Base-by-base conservation (phyloP, 92 coral and sea anemone genomes). In the Phenganax marumi region DNA sequence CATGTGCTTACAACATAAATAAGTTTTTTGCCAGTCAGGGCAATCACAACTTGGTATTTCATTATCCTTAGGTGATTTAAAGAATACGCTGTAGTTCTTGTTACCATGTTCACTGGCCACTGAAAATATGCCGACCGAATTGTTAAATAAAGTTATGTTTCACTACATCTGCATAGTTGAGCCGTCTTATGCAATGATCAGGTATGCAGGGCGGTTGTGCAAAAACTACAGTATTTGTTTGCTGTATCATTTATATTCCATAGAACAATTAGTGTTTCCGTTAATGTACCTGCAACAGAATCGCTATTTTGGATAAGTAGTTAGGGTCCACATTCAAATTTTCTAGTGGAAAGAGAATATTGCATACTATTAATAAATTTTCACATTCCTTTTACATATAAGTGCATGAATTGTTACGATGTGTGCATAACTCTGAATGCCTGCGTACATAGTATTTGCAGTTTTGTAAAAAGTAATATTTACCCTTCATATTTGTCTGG, bases 1-100 rank as follows among this genome's bases (percentile, higher is more conserved):
- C 39, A 89, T 70, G 75, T 84, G 91, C 83, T 88, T 78, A 62
- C 88, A 88, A 21, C 3, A 10, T 8, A 25, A 52, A 62, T 72
- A 17, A 52, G n/a, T 61, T 39, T 71, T 46, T 46, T 82, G 69
- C 90, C 90, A 87, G 51, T 65, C 50, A 70, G 12, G 11, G 39
- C 90, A 87, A 54, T 73, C 77, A 75, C 90, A 87, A 2, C 78
- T 51, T 3, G 84, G 90, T 23, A 75, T 55, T 3, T 39, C 19
- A 12, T 75, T 23, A 23, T 24, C 48, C 11, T 23, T 7, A 43
- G 75, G 51, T 50, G 39, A 18, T 18, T 65, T 78, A 70, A 83
- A 83, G 25, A 63, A 25, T 46, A 87, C 87, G 10, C 19, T 53
- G 84, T 87, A 87, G 56, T 50, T 48, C 14, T 22, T 22, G n/a